Conservation (phyloP, 2,797 vertebrate species). For the Lateolabrax maculatus region DNA sequence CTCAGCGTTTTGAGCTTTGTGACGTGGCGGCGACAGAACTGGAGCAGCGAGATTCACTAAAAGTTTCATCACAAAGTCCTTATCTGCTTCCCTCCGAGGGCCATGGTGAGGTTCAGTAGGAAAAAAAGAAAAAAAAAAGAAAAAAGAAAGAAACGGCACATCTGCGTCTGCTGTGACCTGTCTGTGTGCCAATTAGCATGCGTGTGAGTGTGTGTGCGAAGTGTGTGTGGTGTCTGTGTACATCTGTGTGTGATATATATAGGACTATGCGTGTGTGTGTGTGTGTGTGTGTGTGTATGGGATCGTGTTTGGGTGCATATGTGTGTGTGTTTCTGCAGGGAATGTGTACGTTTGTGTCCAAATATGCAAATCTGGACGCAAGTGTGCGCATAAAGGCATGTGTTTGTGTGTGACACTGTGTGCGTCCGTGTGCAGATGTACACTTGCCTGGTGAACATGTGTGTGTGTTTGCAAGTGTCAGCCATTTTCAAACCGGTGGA, state of each 20-base stretch:
- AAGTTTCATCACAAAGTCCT: conserved; percentile 84
- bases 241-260: conserved; percentile 27
- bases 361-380: conserved; percentile 24
- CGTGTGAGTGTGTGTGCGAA: conserved; percentile 30
- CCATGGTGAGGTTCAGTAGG: conserved; percentile 35
- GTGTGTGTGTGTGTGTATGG: not conserved
- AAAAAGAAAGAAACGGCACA: conserved; percentile 46
- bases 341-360: not conserved
- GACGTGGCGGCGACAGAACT: conserved; percentile 80
- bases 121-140: conserved; percentile 8
- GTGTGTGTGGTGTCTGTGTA: conserved; percentile 10
- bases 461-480: conserved; percentile 56
- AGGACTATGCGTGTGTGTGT: not conserved
- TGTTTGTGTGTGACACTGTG: not conserved
- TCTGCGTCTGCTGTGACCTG: conserved; percentile 58
- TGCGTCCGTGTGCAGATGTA: conserved; percentile 16
- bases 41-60: conserved; percentile 82
- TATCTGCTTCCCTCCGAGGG: conserved; percentile 69
- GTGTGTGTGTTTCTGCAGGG: not conserved
- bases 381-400: no score
- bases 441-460: conserved; percentile 53
- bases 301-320: not conserved
- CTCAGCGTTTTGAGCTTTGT: conserved; percentile 47
- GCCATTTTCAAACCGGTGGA: conserved; percentile 43
- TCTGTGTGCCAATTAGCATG: conserved; percentile 66